Conservation (phyloP, 2,797 vertebrate species). For the Liasis olivaceus region DNA sequence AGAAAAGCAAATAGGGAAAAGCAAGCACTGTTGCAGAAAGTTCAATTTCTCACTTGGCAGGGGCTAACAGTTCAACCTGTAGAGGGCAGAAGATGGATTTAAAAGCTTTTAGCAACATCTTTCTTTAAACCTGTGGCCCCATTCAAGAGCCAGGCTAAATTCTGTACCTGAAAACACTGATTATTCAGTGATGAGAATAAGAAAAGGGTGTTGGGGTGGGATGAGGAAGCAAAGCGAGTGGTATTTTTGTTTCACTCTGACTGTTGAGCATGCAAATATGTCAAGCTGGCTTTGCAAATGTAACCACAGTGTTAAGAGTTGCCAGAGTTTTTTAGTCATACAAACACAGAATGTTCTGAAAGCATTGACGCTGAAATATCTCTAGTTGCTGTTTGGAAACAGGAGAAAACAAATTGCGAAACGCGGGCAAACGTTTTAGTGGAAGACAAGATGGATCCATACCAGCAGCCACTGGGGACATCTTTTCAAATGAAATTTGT, state of each 20-base stretch:
- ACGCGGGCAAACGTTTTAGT: not conserved
- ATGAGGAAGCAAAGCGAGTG: not conserved
- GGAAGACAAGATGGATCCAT: not conserved
- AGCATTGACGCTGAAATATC: not conserved
- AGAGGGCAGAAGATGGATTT: not conserved
- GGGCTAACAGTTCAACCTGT: not conserved
- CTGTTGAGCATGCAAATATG: slow-evolving; percentile 1
- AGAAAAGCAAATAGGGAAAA: not conserved
- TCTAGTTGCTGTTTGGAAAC: not conserved
- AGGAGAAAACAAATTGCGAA: not conserved
- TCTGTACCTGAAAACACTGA: not conserved
- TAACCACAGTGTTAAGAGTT: not conserved
- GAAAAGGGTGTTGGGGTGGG: not conserved
- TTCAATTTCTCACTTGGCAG: no score
- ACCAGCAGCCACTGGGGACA: not conserved
- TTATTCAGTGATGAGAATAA: not conserved
- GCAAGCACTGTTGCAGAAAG: not conserved
- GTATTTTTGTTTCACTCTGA: not conserved
- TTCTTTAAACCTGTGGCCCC: not conserved
- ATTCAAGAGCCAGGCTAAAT: not conserved
- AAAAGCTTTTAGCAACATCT: not conserved
- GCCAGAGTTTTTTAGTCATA: slow-evolving; percentile 30
- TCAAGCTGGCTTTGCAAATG: slow-evolving; percentile 19
- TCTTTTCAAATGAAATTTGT: not conserved
- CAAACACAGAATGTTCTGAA: slow-evolving; percentile 10